Evolutionary conservation across 1,140 invertebrate species (phyloP).

Genomic region (Platyscapa corneri): DNA sequence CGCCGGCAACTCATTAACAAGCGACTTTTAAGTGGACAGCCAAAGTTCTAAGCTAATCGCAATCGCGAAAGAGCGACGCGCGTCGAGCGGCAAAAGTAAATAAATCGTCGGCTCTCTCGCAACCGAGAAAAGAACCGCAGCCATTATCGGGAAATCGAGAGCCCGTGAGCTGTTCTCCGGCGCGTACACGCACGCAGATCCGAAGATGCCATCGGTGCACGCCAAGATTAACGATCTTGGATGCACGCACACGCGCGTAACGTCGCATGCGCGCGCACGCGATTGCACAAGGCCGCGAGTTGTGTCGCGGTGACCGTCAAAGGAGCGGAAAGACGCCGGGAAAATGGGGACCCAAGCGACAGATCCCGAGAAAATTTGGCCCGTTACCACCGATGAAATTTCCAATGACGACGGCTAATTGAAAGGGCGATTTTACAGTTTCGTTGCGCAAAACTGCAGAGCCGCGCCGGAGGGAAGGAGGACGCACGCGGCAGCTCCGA

Average conservation of each 20-base stretch:
- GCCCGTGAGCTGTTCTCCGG: not conserved
- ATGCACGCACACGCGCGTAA: not conserved
- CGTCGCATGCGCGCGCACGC: not conserved
- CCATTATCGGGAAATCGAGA: not conserved
- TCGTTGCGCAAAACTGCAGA: not conserved
- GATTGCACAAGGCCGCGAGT: not conserved
- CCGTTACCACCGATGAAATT: not conserved
- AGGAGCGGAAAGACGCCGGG: not conserved
- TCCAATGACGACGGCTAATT: not conserved
- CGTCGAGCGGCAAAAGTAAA: not conserved
- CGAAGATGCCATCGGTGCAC: not conserved
- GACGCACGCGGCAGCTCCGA: not conserved
- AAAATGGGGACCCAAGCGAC: not conserved
- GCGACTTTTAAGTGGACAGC: not conserved
- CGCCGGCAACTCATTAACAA: not conserved
- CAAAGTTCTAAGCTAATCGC: not conserved
- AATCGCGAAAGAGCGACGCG: not conserved
- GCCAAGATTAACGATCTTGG: constrained; percentile 42
- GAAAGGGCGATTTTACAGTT: not conserved
- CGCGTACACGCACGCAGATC: not conserved
- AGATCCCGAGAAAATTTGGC: not conserved
- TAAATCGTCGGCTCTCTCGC: not conserved
- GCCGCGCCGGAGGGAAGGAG: too few relatives aligned
- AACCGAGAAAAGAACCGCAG: not conserved
- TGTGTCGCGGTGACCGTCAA: not conserved